These are phyloP conservation scores for Amyelois transitella DNA, from an alignment of 1,140 invertebrate genomes.

Conservation along the genomic window DNA sequence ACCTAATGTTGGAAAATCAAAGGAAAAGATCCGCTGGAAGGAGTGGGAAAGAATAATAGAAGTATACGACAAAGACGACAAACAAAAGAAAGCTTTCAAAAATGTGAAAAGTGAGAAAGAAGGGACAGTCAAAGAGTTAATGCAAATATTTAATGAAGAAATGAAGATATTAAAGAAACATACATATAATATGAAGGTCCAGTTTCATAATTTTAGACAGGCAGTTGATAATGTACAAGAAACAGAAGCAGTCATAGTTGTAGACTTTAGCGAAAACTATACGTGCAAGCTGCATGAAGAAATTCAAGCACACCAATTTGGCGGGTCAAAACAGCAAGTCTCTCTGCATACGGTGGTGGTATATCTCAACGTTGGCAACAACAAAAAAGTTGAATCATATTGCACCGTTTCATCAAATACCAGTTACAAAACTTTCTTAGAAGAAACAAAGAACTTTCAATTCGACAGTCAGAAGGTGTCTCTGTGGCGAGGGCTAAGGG, in stretches of 20 bases:
- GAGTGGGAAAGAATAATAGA: neutral
- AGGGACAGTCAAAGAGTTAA: slow-evolving; percentile 8
- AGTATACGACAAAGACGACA: neutral
- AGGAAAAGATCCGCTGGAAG: neutral
- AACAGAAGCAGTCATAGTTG: slow-evolving; percentile 19
- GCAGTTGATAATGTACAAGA: slow-evolving; percentile 9
- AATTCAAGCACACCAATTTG: slow-evolving; percentile 2
- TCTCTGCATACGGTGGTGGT: neutral
- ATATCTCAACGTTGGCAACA: neutral
- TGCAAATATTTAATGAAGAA: slow-evolving; percentile 8
- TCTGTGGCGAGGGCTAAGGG: too few species aligned
- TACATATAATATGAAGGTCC: slow-evolving; percentile 19
- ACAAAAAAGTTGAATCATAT: neutral
- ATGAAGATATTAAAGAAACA: slow-evolving; percentile 10
- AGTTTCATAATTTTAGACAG: slow-evolving; percentile 11
- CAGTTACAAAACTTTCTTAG: too few species aligned
- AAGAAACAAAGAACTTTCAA: too few species aligned
- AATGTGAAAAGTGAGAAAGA: slow-evolving; percentile 10
- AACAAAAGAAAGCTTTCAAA: slow-evolving; percentile 7
- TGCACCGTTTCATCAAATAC: neutral
- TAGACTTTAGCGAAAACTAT: neutral
- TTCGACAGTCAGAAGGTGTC: too few species aligned
- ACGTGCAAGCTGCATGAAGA: neutral
- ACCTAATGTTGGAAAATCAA: neutral
- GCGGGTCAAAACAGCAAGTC: neutral